Evolutionary conservation across 1,140 invertebrate genomes (phyloP), one percentile per base, ranked within the genome.

Genomic region (Matsumurasca onukii): DNA sequence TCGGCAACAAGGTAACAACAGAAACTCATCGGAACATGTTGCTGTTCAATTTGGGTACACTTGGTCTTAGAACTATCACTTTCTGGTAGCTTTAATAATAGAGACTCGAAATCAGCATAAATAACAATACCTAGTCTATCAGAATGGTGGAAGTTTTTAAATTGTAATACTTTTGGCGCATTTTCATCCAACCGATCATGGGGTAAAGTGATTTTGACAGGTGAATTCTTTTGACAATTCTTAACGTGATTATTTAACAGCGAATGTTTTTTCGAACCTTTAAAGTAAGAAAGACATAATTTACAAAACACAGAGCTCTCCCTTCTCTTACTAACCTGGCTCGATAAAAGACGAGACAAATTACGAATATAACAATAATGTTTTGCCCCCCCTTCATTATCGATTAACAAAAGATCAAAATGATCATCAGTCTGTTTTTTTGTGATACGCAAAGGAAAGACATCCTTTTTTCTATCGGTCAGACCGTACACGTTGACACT

Each of bases 71-170:
- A 13, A 20, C 13, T 34, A n/a, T 64, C 31, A n/a, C n/a, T n/a
- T n/a, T n/a, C n/a, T n/a, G n/a, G n/a, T 24, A 34, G 5, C 12
- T 30, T 30, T 12, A 17, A 17, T 3, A 34, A 20, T 25, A 64
- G n/a, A 64, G 5, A 64, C 31, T 64, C 62, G 20, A 45, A 39
- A 64, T 64, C 62, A 15, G 29, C 62, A 64, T 64, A 64, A 22
- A 25, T 25, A 12, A 64, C 62, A 13, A 64, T 39, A 12, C 17
- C 30, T 3, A 64, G 31, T 31, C 20, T 64, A 64, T 39, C n/a
- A 39, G 12, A 20, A 20, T 34, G 62, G 24, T 64, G 22, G 27
- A 39, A 39, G 45, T 64, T 17, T 3, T n/a, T 24, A 45, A 64
- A 64, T 64, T 64, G 31, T 45, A 64, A 34, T 3, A 64, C 22